These are phyloP conservation scores for Mimachlamys varia DNA, from an alignment of 2,888 invertebrate species.

Conservation along the genomic window DNA sequence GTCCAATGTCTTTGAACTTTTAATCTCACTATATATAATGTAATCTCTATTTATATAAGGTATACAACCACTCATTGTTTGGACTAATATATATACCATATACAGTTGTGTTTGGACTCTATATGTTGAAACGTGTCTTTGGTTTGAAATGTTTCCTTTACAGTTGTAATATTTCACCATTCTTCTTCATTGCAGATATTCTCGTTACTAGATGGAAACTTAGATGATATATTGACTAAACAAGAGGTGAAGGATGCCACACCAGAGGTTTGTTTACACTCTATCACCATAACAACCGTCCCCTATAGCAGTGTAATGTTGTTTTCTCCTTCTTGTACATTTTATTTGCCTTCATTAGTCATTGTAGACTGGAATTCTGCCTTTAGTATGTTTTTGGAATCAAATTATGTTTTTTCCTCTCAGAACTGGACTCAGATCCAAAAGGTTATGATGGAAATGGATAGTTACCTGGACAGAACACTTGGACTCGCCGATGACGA, in stretches of 20 bases:
- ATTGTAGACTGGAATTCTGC: too few species aligned
- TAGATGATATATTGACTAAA: constrained; percentile 34
- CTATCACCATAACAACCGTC: neutral
- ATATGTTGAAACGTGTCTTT: too few species aligned
- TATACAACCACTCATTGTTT: too few species aligned
- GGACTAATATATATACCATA: too few species aligned
- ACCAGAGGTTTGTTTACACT: constrained; percentile 28
- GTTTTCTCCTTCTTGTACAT: neutral
- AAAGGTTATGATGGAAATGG: constrained; percentile 39
- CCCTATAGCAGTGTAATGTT: neutral
- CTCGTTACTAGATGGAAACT: constrained; percentile 36
- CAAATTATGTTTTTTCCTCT: neutral
- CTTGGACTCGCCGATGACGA: neutral
- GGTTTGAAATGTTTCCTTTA: too few species aligned
- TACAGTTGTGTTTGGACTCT: too few species aligned
- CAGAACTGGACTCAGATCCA: constrained; percentile 43
- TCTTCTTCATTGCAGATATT: constrained; percentile 40
- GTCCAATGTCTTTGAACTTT: too few species aligned
- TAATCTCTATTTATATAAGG: too few species aligned
- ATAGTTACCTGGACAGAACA: constrained; percentile 36
- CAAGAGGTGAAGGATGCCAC: constrained; percentile 34
- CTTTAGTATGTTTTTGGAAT: neutral
- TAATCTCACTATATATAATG: too few species aligned
- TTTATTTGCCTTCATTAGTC: neutral
- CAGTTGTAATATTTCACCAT: too few species aligned